Evolutionary conservation across 2,888 invertebrate genomes (phyloP).

Genomic region (Omphaloscelis lunosa): DNA sequence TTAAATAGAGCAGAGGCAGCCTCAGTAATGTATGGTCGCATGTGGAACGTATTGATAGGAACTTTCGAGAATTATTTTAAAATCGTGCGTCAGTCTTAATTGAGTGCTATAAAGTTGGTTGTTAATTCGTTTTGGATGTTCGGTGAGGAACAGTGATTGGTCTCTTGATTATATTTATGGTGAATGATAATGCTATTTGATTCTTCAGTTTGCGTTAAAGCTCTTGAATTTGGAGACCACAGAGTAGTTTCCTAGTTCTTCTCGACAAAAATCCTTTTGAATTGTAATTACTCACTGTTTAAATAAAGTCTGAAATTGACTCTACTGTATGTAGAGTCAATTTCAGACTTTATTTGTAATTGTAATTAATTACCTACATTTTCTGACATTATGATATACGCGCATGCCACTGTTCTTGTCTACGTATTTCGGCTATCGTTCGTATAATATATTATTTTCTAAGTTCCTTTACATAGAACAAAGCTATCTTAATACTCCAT

Average conservation of each 20-base stretch:
- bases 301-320: background rate
- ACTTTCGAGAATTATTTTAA: constrained; percentile 55
- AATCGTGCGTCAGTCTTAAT: constrained; percentile 58
- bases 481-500: constrained; percentile 11
- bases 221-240: background rate
- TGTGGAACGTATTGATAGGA: constrained; percentile 58
- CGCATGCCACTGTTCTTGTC: background rate
- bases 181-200: constrained; percentile 19
- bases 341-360: too few species aligned
- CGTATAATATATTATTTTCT: background rate
- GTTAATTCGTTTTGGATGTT: constrained; percentile 39
- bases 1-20: constrained; percentile 57
- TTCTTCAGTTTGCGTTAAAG: background rate
- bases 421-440: background rate
- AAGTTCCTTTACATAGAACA: background rate
- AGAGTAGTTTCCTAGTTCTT: background rate
- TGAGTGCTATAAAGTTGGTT: constrained; percentile 49
- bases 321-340: background rate
- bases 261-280: background rate
- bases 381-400: background rate
- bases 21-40: constrained; percentile 57
- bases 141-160: constrained; percentile 51
- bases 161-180: constrained; percentile 38
- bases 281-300: background rate
- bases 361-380: background rate